Evolutionary conservation across 2,113 vertebrate species (phyloP).

Genomic region (Macroglossus sobrinus): DNA sequence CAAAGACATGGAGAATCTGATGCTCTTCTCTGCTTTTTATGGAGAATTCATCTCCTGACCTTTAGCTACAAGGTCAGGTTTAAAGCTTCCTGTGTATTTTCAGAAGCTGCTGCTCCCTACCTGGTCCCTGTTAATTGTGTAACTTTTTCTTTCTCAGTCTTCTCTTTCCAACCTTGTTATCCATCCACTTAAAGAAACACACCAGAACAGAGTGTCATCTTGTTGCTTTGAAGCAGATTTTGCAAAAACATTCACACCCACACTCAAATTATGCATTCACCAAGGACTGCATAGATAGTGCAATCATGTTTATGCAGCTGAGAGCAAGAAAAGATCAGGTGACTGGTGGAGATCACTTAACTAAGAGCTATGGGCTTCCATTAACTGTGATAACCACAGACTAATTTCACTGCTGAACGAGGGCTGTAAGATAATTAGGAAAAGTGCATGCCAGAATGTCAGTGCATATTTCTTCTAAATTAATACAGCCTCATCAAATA

Average conservation of each 20-base stretch:
- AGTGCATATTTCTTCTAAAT: constrained; percentile 67
- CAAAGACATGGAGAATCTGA: background rate
- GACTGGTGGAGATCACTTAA: constrained; percentile 57
- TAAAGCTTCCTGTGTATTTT: background rate
- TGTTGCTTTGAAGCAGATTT: constrained; percentile 44
- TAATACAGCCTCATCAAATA: constrained; percentile 66
- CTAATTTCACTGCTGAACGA: constrained; percentile 63
- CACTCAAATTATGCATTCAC: constrained; percentile 32
- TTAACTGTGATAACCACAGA: constrained; percentile 56
- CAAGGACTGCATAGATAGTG: background rate
- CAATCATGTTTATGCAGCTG: constrained; percentile 29
- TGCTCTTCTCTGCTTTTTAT: background rate
- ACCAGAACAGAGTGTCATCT: constrained; percentile 21
- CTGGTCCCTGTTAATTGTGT: background rate
- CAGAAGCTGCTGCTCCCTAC: background rate
- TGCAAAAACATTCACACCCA: constrained; percentile 54
- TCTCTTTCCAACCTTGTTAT: background rate
- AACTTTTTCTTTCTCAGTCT: background rate
- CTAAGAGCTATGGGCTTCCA: constrained; percentile 58
- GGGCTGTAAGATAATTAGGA: constrained; percentile 66
- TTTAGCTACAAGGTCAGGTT: background rate
- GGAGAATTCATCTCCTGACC: background rate
- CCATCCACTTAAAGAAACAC: constrained; percentile 6
- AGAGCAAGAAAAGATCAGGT: constrained; percentile 56
- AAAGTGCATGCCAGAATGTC: constrained; percentile 49